A percentile compares a stretch with the other conserved stretches of the same genome.
These are phyloP conservation scores for Stigmatopora nigra DNA, from an alignment of 2,113 vertebrate genomes.

Conservation along the genomic window DNA sequence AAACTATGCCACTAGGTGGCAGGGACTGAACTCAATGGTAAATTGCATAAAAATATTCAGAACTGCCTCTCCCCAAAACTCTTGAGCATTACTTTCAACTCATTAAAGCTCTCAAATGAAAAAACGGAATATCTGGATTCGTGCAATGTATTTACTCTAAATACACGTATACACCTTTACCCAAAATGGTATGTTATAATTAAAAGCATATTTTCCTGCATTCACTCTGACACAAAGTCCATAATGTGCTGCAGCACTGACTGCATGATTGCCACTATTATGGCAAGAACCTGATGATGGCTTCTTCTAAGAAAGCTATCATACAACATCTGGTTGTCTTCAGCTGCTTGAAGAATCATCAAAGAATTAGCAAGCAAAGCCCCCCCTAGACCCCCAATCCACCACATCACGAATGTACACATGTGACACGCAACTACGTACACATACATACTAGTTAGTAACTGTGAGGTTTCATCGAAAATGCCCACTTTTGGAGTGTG, in stretches of 20 bases:
- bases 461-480: conserved; percentile 23
- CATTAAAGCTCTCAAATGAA: too few species aligned
- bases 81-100: too few species aligned
- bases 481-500: conserved; percentile 35
- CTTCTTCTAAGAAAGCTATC: conserved; percentile 51
- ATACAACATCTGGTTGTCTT: conserved; percentile 60
- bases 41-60: too few species aligned
- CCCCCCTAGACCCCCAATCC: conserved; percentile 16
- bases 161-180: too few species aligned
- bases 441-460: conserved; percentile 18
- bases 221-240: too few species aligned
- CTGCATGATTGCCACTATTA: conserved; percentile 25
- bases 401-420: conserved; percentile 11
- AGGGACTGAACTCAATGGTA: too few species aligned
- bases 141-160: too few species aligned
- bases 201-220: neutral
- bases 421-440: conserved; percentile 36
- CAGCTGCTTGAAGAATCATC: conserved; percentile 52
- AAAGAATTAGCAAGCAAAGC: conserved; percentile 44
- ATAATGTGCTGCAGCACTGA: too few species aligned
- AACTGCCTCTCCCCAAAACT: too few species aligned
- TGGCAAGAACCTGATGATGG: conserved; percentile 48
- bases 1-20: too few species aligned
- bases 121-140: too few species aligned
- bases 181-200: too few species aligned